phyloP scores from a whole-genome alignment of 2,797 vertebrate species.

The Glossophaga mutica region DNA sequence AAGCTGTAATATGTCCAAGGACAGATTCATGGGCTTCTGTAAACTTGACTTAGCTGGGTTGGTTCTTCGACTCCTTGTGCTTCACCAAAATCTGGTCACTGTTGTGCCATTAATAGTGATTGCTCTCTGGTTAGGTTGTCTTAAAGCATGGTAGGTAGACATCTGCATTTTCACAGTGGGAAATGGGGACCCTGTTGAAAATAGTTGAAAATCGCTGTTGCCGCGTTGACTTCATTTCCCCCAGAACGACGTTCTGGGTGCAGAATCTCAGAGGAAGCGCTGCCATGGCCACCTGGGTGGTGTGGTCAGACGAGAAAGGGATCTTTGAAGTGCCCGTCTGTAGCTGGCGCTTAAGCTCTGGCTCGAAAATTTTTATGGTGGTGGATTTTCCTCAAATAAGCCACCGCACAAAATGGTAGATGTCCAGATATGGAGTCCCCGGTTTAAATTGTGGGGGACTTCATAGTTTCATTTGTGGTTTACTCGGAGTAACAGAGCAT shows the following conservation, averaged over 20 bases:
- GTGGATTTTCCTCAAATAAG: background rate
- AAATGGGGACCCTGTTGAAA: background rate
- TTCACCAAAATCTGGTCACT: accelerated
- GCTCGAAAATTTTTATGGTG: no score
- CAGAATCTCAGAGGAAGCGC: accelerated
- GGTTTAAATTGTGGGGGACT: accelerated
- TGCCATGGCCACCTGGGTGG: accelerated
- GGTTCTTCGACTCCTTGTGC: background rate
- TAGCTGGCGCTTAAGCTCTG: background rate
- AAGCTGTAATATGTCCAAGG: background rate
- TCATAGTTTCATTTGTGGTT: background rate
- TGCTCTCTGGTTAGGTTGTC: background rate
- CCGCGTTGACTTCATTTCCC: background rate
- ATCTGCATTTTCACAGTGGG: background rate
- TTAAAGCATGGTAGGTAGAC: no score
- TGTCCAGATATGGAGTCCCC: accelerated
- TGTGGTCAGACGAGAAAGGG: accelerated
- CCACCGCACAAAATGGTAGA: background rate
- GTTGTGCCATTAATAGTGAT: background rate
- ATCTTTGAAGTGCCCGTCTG: no score
- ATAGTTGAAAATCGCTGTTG: background rate
- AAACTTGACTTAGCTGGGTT: accelerated
- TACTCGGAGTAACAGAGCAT: accelerated
- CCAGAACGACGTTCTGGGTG: background rate
- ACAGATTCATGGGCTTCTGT: background rate